These are phyloP conservation scores for Portunus trituberculatus DNA, from an alignment of 1,140 invertebrate genomes.

Conservation along the genomic window DNA sequence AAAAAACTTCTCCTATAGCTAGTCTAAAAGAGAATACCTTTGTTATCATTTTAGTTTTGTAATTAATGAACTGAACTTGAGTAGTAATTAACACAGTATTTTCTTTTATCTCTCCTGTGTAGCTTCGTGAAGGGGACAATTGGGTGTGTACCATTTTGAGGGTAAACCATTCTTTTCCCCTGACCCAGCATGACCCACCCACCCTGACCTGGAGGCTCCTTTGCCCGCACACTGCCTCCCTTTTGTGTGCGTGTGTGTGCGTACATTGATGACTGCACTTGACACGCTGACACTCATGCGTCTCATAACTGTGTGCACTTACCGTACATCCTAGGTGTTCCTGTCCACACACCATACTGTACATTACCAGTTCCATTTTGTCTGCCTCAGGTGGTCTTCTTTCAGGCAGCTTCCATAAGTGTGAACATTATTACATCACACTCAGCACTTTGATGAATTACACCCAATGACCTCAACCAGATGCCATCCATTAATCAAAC, in stretches of 20 bases:
- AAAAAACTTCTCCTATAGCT: too few species aligned
- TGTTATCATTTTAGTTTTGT: conserved; percentile 4
- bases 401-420: neutral
- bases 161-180: conserved; percentile 63
- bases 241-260: neutral
- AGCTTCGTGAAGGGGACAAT: conserved; percentile 76
- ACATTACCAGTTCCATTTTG: neutral
- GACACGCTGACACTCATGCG: neutral
- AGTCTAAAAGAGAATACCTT: neutral
- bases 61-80: neutral
- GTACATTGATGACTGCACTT: neutral
- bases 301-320: neutral
- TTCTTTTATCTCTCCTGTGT: conserved; percentile 64
- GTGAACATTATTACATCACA: conserved; percentile 4
- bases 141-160: conserved; percentile 72
- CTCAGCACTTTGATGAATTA: neutral
- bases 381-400: neutral
- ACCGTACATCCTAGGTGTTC: neutral
- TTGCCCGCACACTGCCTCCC: neutral
- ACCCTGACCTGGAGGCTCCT: neutral
- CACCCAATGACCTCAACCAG: neutral
- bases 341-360: neutral
- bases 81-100: conserved; percentile 58
- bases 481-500: neutral
- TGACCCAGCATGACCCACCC: conserved; percentile 64